A percentile compares a stretch with the other conserved stretches of the same genome.
Conservation (phyloP, 2,888 invertebrate genomes). For the Trachelus tabidus region DNA sequence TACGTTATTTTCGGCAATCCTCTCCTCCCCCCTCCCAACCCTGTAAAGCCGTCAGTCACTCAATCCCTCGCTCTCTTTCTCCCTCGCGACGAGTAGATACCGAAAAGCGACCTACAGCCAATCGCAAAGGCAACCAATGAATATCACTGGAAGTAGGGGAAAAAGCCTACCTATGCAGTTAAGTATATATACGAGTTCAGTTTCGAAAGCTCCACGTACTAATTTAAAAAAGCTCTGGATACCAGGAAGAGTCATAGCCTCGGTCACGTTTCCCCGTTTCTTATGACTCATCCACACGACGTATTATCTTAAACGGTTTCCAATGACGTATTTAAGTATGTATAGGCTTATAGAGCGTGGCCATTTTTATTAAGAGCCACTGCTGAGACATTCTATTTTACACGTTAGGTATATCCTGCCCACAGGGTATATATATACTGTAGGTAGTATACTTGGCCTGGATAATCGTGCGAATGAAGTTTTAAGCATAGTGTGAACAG, state of each 20-base stretch:
- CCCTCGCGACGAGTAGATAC: background rate
- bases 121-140: background rate
- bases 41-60: background rate
- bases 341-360: background rate
- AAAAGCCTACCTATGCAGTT: background rate
- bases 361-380: background rate
- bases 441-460: background rate
- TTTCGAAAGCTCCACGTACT: background rate
- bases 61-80: background rate
- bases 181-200: background rate
- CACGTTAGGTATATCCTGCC: background rate
- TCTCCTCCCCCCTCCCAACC: background rate
- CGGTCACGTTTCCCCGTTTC: background rate
- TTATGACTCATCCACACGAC: background rate
- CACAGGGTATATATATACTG: background rate
- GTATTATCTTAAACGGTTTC: background rate
- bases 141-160: background rate
- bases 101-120: background rate
- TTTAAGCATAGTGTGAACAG: slow-evolving; percentile 37
- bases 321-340: background rate
- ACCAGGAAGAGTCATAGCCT: background rate
- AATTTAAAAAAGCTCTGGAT: background rate
- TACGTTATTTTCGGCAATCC: slow-evolving; percentile 51
- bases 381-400: background rate
- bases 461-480: slow-evolving; percentile 9